phyloP scores from a whole-genome alignment of 2,797 vertebrate genomes.

The Cygnus olor region DNA sequence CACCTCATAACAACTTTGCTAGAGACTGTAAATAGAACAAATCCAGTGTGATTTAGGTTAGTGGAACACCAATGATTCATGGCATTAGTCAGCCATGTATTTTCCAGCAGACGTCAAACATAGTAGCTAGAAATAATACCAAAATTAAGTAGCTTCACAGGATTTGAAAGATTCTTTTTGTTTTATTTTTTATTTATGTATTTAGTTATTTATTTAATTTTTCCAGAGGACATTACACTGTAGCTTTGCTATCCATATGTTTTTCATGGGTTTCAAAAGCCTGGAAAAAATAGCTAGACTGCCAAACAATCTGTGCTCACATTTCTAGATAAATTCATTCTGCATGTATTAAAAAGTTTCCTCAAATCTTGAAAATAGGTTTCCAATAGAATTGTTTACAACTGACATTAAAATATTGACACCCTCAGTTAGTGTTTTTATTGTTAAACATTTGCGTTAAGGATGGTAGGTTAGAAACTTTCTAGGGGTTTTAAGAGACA shows the following conservation, averaged over 20 bases:
- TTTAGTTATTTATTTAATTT: neutral
- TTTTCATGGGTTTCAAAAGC: neutral
- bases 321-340: neutral
- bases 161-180: neutral
- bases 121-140: neutral
- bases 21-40: neutral
- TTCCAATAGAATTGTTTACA: neutral
- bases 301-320: neutral
- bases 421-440: accelerated
- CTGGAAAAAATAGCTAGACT: neutral
- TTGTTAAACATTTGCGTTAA: neutral
- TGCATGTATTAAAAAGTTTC: neutral
- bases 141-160: neutral
- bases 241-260: neutral
- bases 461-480: neutral
- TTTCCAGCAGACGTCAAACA: neutral
- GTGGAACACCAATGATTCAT: constrained; percentile 16
- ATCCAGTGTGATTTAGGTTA: constrained; percentile 32
- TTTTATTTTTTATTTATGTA: neutral
- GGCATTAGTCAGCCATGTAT: neutral
- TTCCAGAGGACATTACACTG: neutral
- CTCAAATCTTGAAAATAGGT: neutral
- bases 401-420: neutral
- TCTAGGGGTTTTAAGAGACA: neutral
- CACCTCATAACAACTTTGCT: neutral